A percentile compares a stretch with the other conserved stretches of the same genome.
These are phyloP conservation scores for Diarsia mendica DNA, from an alignment of 2,888 invertebrate species.

Conservation along the genomic window DNA sequence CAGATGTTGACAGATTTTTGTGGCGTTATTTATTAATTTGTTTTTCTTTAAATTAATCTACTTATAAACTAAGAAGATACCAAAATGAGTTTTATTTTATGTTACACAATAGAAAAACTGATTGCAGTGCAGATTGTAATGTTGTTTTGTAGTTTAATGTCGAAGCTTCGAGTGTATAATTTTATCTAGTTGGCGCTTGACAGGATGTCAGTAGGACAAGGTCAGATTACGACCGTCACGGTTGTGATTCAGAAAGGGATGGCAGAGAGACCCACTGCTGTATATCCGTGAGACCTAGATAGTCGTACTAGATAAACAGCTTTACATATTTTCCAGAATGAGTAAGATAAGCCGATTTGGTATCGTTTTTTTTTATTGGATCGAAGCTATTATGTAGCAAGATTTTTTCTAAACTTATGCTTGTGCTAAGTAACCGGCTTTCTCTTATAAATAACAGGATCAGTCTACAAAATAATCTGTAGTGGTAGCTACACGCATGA, in stretches of 20 bases:
- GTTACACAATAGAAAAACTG: background rate
- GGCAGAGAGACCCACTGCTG: slow-evolving; percentile 19
- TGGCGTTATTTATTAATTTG: background rate
- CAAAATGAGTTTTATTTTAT: background rate
- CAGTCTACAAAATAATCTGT: slow-evolving; percentile 25
- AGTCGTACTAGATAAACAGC: slow-evolving; percentile 4
- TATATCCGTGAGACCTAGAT: slow-evolving; percentile 4
- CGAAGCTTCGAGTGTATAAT: slow-evolving; percentile 12
- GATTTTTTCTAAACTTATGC: background rate
- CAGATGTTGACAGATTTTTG: slow-evolving; percentile 7
- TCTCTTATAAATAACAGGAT: slow-evolving; percentile 25
- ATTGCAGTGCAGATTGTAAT: background rate
- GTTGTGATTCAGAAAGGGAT: slow-evolving; percentile 26
- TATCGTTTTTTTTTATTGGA: background rate
- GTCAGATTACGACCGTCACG: slow-evolving; percentile 40
- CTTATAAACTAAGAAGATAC: background rate
- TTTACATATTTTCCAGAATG: slow-evolving; percentile 4
- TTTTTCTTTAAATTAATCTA: background rate
- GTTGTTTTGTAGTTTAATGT: background rate
- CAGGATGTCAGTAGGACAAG: slow-evolving; percentile 48
- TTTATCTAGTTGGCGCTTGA: slow-evolving; percentile 36
- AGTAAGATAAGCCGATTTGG: background rate
- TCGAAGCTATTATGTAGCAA: background rate
- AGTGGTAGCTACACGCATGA: slow-evolving; percentile 51
- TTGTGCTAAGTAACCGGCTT: slow-evolving; percentile 16